These are phyloP conservation scores for Bucco capensis DNA, from an alignment of 2,113 vertebrate genomes.

Conservation along the genomic window DNA sequence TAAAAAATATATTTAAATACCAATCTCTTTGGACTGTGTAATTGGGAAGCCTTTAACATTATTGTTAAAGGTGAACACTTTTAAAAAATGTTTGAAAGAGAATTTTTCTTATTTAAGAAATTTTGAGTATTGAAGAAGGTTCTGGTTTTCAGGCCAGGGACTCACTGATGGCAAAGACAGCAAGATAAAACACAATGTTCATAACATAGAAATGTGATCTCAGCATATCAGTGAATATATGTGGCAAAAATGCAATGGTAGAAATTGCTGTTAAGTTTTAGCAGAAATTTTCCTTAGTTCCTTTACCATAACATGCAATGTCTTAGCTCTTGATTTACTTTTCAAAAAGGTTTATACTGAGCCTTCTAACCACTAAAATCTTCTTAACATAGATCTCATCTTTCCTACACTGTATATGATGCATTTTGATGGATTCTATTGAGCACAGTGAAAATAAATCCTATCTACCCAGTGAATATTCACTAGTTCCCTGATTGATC, in stretches of 20 bases:
- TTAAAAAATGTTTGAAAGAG: background rate
- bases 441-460: background rate
- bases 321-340: conserved; percentile 18
- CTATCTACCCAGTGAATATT: background rate
- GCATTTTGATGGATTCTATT: conserved; percentile 24
- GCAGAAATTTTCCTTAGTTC: background rate
- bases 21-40: background rate
- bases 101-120: background rate
- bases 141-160: background rate
- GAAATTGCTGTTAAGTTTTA: background rate
- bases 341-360: conserved; percentile 1
- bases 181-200: background rate
- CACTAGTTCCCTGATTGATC: background rate
- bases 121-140: background rate
- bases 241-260: background rate
- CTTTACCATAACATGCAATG: background rate
- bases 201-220: background rate
- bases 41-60: background rate
- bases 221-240: background rate
- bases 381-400: conserved; percentile 16
- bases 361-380: conserved; percentile 1
- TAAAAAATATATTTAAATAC: background rate
- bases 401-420: conserved; percentile 7
- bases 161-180: background rate
- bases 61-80: background rate